phyloP scores from a whole-genome alignment of 1,140 invertebrate genomes.

The Penaeus chinensis region DNA sequence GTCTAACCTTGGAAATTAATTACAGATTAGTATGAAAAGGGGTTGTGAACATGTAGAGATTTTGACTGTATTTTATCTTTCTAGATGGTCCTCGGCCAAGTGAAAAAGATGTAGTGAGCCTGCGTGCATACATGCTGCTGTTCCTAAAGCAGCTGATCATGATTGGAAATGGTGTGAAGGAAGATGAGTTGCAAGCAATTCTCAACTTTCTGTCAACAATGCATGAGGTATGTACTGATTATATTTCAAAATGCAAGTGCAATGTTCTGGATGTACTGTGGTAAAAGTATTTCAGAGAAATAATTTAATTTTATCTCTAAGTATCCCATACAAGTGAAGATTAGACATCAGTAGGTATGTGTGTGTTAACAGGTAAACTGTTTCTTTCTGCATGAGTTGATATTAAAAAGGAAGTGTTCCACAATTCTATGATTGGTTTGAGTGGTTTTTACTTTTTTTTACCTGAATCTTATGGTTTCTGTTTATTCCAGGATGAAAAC shows the following conservation, averaged over 20 bases:
- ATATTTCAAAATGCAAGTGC: background rate
- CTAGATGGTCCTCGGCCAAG: conserved; percentile 92
- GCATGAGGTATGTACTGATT: conserved; percentile 81
- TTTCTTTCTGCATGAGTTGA: background rate
- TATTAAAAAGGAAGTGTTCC: background rate
- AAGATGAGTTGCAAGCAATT: conserved; percentile 98
- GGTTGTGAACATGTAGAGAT: background rate
- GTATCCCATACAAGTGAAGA: too few species aligned
- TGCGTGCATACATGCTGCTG: conserved; percentile 93
- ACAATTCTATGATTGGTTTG: conserved; percentile 29
- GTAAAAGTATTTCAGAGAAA: too few species aligned
- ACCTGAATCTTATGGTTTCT: conserved; percentile 40
- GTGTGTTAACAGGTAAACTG: too few species aligned
- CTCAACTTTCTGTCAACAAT: conserved; percentile 98
- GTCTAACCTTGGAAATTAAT: too few species aligned
- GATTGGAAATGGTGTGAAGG: conserved; percentile 96
- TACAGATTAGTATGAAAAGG: background rate
- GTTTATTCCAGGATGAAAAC: conserved; percentile 89
- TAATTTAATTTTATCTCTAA: too few species aligned
- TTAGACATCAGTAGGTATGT: too few species aligned
- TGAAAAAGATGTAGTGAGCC: conserved; percentile 92
- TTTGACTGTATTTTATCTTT: conserved; percentile 65
- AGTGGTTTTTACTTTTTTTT: conserved; percentile 59
- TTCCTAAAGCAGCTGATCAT: conserved; percentile 97
- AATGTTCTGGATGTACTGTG: too few species aligned